Percentiles rank a stretch among this genome's conserved stretches.
phyloP scores from a whole-genome alignment of 2,797 vertebrate species.

The Aplochiton taeniatus region DNA sequence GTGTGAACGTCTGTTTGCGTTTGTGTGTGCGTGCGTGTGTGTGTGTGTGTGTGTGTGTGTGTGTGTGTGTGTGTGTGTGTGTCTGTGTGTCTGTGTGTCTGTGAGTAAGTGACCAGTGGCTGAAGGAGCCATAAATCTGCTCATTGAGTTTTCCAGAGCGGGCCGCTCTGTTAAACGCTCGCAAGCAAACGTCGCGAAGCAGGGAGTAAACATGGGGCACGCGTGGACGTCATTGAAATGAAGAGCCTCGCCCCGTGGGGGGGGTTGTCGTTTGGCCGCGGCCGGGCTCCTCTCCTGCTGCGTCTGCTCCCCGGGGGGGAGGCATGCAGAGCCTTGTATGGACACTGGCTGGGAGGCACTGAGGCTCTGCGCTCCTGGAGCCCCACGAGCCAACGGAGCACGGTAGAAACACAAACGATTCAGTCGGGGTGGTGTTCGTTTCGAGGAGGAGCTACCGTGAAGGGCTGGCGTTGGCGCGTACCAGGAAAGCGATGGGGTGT shows the following conservation, averaged over 20 bases:
- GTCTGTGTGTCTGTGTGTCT: constrained; percentile 9
- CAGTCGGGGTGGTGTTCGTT: no score
- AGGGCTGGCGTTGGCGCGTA: no score
- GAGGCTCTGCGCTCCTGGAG: constrained; percentile 4
- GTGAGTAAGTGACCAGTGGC: constrained; percentile 24
- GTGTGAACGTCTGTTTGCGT: background rate
- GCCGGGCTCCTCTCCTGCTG: constrained; percentile 14
- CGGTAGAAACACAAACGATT: no score
- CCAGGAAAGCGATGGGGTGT: no score
- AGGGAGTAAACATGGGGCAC: constrained; percentile 53
- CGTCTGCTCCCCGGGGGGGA: constrained; percentile 14
- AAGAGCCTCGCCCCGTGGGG: constrained; percentile 37
- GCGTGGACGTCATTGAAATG: constrained; percentile 38
- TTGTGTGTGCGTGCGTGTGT: constrained; percentile 1
- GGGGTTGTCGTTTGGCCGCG: constrained; percentile 21
- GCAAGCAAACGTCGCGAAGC: constrained; percentile 34
- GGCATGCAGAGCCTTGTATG: constrained; percentile 13
- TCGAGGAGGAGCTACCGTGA: no score
- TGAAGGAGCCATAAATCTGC: constrained; percentile 51
- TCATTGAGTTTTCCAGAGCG: constrained; percentile 59
- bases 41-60: constrained; percentile 20
- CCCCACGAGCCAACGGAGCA: background rate
- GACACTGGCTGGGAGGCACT: background rate
- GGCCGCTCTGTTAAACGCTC: constrained; percentile 45
- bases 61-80: constrained; percentile 5